These are phyloP conservation scores for Pinna nobilis DNA, from an alignment of 1,140 invertebrate genomes.

Conservation along the genomic window DNA sequence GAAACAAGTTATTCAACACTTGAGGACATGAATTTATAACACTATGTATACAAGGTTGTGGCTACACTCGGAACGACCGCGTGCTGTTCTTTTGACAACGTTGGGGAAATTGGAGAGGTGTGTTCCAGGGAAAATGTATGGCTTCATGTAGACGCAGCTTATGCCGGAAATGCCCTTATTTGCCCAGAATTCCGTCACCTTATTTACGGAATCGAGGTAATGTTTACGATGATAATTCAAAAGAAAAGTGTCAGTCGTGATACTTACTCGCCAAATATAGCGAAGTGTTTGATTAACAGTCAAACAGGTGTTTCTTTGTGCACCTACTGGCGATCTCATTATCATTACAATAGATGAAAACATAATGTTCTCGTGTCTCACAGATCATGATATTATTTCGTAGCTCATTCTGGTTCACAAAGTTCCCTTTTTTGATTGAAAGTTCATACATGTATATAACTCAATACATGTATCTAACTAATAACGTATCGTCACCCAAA, in stretches of 20 bases:
- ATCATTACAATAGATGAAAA: too few species aligned
- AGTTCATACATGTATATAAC: too few species aligned
- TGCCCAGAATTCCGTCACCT: conserved; percentile 94
- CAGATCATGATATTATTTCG: not conserved
- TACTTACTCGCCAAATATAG: not conserved
- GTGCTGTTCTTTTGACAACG: conserved; percentile 90
- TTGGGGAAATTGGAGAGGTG: conserved; percentile 91
- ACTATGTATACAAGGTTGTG: conserved; percentile 87
- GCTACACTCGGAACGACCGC: conserved; percentile 93
- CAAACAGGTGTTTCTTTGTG: not conserved
- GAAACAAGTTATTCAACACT: too few species aligned
- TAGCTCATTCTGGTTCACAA: too few species aligned
- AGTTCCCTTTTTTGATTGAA: too few species aligned
- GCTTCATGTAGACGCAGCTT: conserved; percentile 96
- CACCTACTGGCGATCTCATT: too few species aligned
- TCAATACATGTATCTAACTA: too few species aligned
- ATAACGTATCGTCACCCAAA: too few species aligned
- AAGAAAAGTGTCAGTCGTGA: not conserved
- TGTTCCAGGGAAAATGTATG: conserved; percentile 86
- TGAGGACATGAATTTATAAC: too few species aligned
- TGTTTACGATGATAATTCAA: not conserved
- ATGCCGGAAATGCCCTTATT: conserved; percentile 91
- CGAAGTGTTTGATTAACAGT: not conserved
- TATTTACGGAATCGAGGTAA: conserved; percentile 88
- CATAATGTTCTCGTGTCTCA: not conserved